phyloP scores from a whole-genome alignment of 2,888 invertebrate species.

The Caenorhabditis virilis region DNA sequence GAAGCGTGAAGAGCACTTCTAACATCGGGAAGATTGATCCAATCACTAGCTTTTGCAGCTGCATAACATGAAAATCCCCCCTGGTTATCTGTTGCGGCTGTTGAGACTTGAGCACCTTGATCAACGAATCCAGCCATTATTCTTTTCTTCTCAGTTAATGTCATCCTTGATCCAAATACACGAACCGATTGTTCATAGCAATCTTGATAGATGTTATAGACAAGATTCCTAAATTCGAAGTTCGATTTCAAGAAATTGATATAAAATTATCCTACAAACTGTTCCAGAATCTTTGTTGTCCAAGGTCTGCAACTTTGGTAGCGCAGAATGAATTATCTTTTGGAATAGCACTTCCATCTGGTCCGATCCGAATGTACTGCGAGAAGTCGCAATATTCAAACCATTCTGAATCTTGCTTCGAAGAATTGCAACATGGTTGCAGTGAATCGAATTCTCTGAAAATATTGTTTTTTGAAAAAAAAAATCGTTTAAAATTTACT shows the following conservation, averaged over 20 bases:
- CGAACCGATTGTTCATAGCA: slow-evolving; percentile 52
- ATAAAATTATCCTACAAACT: slow-evolving; percentile 12
- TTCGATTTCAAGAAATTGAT: neutral
- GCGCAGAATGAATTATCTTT: slow-evolving; percentile 40
- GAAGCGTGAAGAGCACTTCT: slow-evolving; percentile 41
- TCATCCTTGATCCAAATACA: slow-evolving; percentile 43
- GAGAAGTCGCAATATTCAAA: slow-evolving; percentile 56
- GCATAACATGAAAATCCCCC: slow-evolving; percentile 56
- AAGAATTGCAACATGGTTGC: slow-evolving; percentile 45
- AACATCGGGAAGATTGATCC: slow-evolving; percentile 38
- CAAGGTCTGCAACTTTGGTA: slow-evolving; percentile 35
- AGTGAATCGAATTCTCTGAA: slow-evolving; percentile 48
- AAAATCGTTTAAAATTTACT: slow-evolving; percentile 32
- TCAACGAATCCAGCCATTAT: slow-evolving; percentile 36
- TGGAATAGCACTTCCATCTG: slow-evolving; percentile 39
- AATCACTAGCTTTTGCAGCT: slow-evolving; percentile 38
- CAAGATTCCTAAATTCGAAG: slow-evolving; percentile 41
- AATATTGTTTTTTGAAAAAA: neutral
- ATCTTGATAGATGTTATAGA: slow-evolving; percentile 61
- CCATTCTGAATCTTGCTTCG: slow-evolving; percentile 36
- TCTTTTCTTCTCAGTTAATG: slow-evolving; percentile 10
- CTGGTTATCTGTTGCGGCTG: slow-evolving; percentile 43
- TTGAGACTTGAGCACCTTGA: slow-evolving; percentile 42
- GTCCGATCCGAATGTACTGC: slow-evolving; percentile 40
- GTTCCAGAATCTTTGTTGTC: slow-evolving; percentile 42